Base-by-base conservation (phyloP, 2,113 vertebrate species). In the Ovis canadensis region DNA sequence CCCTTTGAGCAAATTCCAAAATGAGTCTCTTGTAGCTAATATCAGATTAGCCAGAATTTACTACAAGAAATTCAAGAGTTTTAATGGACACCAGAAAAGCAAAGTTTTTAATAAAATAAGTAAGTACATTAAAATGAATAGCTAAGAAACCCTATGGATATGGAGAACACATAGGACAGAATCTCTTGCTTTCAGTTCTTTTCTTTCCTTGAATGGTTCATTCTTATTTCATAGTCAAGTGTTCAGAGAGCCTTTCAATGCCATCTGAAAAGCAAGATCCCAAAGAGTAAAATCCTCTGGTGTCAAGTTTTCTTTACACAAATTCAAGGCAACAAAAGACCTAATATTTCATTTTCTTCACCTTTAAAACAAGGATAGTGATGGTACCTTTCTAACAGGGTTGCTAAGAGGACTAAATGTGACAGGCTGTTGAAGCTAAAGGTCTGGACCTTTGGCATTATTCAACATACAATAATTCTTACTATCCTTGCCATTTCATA, bases 241-340 rank as follows among this genome's bases (percentile, higher is more conserved):
- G 55, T 52, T 60, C 27, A 27, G 80, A 74, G 10, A 14, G 59
- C 31, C 59, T 81, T 57, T 67, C 17, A 15, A 40, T 40, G 48
- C 48, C 57, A 80, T 50, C 74, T 45, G 90, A 92, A 92, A 88
- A 87, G 67, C 45, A 80, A 77, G 82, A 67, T 57, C 36, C 48
- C 31, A 67, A 23, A 33, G 57, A 25, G 71, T 27, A 57, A 25
- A 40, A 91, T 31, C 25, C 31, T 71, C 36, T 48, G 11, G 60
- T 29, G 11, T n/a, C 31, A 96, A 14, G 25, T 40, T 50, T 81
- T 52, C 27, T 40, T 71, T 82, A n/a, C 25, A 88, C 23, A 50
- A 67, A 82, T 82, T 67, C 52, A 92, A 71, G 48, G 71, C 21
- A n/a, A 59, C 59, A n/a, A 11, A 84, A 21, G n/a, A 33, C 40